Evolutionary conservation across 2,888 invertebrate genomes (phyloP).

Genomic region (Callosobruchus maculatus): DNA sequence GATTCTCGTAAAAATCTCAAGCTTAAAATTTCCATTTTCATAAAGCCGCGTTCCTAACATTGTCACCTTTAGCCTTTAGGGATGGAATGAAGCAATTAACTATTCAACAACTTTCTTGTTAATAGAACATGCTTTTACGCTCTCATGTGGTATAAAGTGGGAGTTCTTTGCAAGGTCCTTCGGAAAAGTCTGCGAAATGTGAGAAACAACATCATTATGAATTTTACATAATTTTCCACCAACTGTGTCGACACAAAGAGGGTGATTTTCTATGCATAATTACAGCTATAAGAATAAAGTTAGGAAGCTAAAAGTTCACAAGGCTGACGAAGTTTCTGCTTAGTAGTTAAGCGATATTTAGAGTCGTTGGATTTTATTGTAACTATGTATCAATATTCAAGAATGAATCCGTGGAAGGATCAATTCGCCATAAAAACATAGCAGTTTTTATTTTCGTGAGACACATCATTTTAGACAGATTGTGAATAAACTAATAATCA

Average conservation of each 20-base stretch:
- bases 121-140: too few species aligned
- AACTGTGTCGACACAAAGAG: background rate
- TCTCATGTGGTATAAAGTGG: too few species aligned
- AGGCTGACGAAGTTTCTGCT: background rate
- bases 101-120: too few species aligned
- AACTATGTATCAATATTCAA: background rate
- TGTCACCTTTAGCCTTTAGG: too few species aligned
- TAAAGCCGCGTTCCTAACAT: too few species aligned
- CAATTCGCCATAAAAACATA: background rate
- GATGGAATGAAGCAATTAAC: too few species aligned
- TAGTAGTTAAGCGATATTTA: background rate
- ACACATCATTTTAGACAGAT: too few species aligned
- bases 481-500: too few species aligned
- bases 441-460: background rate
- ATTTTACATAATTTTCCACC: background rate
- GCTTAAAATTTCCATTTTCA: too few species aligned
- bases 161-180: background rate
- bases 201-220: background rate
- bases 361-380: background rate
- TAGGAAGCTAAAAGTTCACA: background rate
- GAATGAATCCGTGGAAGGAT: background rate
- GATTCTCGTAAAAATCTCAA: too few species aligned
- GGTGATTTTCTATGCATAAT: background rate
- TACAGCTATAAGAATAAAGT: background rate
- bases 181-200: background rate